A percentile compares a stretch with the other conserved stretches of the same genome.
Evolutionary conservation across 2,113 vertebrate genomes (phyloP).

Genomic region (Pungitius pungitius): DNA sequence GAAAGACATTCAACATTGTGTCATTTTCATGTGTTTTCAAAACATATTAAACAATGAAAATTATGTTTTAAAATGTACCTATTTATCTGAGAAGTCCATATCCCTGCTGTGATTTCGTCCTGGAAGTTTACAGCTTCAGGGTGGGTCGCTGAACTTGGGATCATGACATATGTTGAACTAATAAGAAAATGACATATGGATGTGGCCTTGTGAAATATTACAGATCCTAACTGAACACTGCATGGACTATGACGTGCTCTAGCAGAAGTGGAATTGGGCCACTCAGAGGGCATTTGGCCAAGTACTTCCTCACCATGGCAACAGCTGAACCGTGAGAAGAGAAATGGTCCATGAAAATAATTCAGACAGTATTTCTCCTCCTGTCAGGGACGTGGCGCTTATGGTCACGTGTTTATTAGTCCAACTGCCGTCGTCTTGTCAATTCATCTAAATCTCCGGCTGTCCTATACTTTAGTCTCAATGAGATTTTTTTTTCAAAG

Average conservation of each 20-base stretch:
- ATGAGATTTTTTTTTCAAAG: constrained; percentile 5
- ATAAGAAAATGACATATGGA: background rate
- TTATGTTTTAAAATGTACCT: background rate
- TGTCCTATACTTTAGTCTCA: background rate
- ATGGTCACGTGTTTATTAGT: background rate
- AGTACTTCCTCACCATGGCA: constrained; percentile 62
- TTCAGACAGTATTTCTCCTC: background rate
- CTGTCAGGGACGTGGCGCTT: background rate
- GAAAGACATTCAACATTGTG: too few species aligned
- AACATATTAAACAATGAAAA: too few species aligned
- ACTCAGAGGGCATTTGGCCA: constrained; percentile 39
- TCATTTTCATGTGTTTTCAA: too few species aligned
- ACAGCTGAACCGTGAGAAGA: constrained; percentile 41
- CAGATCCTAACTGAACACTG: background rate
- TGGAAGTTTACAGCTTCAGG: too few species aligned
- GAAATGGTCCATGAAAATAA: constrained; percentile 42
- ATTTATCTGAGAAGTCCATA: background rate
- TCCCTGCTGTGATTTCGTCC: background rate
- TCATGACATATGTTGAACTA: background rate
- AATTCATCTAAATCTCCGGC: background rate
- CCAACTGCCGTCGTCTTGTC: background rate
- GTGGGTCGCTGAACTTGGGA: background rate
- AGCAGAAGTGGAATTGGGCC: constrained; percentile 34
- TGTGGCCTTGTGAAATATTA: background rate
- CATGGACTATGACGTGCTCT: constrained; percentile 11